Evolutionary conservation across 2,888 invertebrate genomes (phyloP).

Genomic region (Achlya flavicornis): DNA sequence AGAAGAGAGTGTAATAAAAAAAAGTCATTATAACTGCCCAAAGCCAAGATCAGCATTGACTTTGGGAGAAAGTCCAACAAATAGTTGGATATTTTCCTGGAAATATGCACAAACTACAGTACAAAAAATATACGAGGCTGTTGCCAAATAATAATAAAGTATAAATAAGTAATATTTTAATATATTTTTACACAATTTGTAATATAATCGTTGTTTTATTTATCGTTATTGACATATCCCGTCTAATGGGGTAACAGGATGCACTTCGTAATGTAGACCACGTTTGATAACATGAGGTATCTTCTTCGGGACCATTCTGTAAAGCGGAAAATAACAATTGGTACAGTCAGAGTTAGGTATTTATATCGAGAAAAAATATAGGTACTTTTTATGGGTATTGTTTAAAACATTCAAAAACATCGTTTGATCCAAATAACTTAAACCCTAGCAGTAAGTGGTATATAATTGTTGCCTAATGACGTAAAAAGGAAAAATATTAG

Average conservation of each 20-base stretch:
- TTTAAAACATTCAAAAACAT: too few relatives aligned
- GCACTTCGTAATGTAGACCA: constrained; percentile 82
- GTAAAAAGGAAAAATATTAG: too few relatives aligned
- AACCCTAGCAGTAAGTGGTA: too few relatives aligned
- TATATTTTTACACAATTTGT: constrained; percentile 35
- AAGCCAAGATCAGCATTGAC: constrained; percentile 72
- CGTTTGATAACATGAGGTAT: constrained; percentile 94
- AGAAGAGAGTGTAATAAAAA: constrained; percentile 56
- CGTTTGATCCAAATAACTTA: too few relatives aligned
- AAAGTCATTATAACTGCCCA: constrained; percentile 81
- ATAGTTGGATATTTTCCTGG: constrained; percentile 70
- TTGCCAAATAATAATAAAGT: constrained; percentile 43
- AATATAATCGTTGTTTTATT: constrained; percentile 25
- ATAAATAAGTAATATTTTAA: constrained; percentile 18
- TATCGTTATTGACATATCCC: constrained; percentile 62
- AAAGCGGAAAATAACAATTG: constrained; percentile 46
- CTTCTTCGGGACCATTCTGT: constrained; percentile 94
- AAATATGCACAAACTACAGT: constrained; percentile 50
- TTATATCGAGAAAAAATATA: too few relatives aligned
- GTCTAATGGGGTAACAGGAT: constrained; percentile 65
- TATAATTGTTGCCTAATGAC: too few relatives aligned
- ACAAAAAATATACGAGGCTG: constrained; percentile 47
- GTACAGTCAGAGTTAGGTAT: too few relatives aligned
- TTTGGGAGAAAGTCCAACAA: constrained; percentile 58
- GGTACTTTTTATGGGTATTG: too few relatives aligned